Evolutionary conservation across 2,797 vertebrate species (phyloP).

Genomic region (Cyprinella venusta): DNA sequence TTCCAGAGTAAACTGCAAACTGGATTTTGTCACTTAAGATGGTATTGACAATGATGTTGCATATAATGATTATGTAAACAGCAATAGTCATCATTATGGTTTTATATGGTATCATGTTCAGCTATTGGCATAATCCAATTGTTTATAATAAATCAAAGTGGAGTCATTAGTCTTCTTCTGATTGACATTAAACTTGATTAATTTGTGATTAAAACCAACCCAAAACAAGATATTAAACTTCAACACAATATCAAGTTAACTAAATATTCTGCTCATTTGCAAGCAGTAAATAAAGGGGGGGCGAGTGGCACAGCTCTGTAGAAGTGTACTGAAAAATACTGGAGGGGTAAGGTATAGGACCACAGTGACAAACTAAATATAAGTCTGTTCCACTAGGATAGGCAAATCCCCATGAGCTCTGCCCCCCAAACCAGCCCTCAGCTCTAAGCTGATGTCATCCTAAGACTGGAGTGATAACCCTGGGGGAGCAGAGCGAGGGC

Average conservation of each 20-base stretch:
- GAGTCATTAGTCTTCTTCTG: not conserved
- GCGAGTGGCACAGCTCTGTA: not conserved
- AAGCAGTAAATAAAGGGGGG: not conserved
- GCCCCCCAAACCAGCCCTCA: conserved; percentile 53
- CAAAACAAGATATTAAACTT: not conserved
- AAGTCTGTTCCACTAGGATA: conserved; percentile 65
- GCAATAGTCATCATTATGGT: not conserved
- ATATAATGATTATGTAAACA: not conserved
- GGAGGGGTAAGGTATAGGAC: conserved; percentile 61
- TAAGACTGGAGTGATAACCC: conserved; percentile 54
- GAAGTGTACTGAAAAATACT: not conserved
- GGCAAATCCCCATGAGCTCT: conserved; percentile 15
- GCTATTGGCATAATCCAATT: not conserved
- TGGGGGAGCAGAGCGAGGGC: conserved; percentile 28
- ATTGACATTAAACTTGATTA: conserved; percentile 4
- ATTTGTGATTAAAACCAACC: not conserved
- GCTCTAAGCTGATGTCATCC: conserved; percentile 61
- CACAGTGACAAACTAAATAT: conserved; percentile 65
- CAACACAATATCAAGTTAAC: not conserved
- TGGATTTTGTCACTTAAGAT: not conserved
- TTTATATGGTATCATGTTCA: not conserved
- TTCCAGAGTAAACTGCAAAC: not conserved
- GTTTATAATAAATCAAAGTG: conserved; percentile 9
- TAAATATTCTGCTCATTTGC: not conserved
- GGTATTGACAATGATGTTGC: not conserved